These are phyloP conservation scores for Dendroctonus valens DNA, from an alignment of 1,140 invertebrate genomes.

Conservation along the genomic window DNA sequence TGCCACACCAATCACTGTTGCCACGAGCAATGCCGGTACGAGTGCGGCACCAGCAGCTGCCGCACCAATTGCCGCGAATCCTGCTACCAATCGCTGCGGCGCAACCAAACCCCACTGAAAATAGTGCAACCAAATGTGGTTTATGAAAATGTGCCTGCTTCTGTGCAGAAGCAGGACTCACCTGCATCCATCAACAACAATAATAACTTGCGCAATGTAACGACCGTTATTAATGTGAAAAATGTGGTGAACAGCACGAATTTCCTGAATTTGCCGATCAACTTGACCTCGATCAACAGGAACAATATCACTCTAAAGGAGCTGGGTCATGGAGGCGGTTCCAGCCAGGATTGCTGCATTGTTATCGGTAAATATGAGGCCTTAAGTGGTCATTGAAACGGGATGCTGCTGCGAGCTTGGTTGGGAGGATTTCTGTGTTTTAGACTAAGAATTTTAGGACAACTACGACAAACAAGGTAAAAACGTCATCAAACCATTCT, in stretches of 20 bases:
- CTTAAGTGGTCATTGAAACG: not conserved
- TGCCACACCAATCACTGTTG: conserved; percentile 42
- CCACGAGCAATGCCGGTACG: conserved; percentile 41
- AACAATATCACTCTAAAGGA: conserved; percentile 44
- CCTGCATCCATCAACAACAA: conserved; percentile 13
- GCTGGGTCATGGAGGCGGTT: not conserved
- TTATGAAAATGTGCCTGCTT: not conserved
- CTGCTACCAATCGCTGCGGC: conserved; percentile 32
- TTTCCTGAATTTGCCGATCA: conserved; percentile 45
- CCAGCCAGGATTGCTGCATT: conserved; percentile 23
- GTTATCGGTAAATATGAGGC: conserved; percentile 27
- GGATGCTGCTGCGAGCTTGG: not conserved
- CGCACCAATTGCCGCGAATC: conserved; percentile 37
- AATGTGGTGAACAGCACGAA: conserved; percentile 48
- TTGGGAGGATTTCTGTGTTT: too few relatives aligned
- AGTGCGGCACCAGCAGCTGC: conserved; percentile 37
- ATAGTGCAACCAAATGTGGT: not conserved
- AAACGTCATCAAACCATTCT: too few relatives aligned
- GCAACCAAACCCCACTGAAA: not conserved
- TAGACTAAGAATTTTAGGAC: too few relatives aligned
- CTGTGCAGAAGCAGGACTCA: not conserved
- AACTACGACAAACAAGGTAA: too few relatives aligned
- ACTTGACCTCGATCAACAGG: conserved; percentile 43
- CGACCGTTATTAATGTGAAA: conserved; percentile 46
- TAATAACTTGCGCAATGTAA: conserved; percentile 42